Evolutionary conservation across 2,888 invertebrate genomes (phyloP).

Genomic region (Miltochrista miniata): DNA sequence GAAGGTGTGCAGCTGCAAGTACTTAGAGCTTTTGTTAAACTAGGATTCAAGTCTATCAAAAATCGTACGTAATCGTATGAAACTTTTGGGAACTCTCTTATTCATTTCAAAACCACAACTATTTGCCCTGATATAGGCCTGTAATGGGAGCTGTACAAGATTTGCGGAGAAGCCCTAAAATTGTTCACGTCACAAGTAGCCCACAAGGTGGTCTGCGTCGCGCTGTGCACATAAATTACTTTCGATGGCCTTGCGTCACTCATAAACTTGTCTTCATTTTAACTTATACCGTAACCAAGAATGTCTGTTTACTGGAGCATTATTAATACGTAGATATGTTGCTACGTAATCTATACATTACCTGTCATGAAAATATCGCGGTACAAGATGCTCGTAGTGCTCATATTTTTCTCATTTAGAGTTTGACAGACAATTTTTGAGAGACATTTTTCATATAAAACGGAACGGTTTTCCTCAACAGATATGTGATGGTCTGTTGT

Average conservation of each 20-base stretch:
- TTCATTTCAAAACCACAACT: conserved; percentile 21
- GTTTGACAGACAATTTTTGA: too few species aligned
- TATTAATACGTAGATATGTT: not conserved
- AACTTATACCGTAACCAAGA: conserved; percentile 37
- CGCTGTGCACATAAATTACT: conserved; percentile 52
- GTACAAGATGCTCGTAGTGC: too few species aligned
- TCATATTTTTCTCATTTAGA: too few species aligned
- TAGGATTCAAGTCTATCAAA: too few species aligned
- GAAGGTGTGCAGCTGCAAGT: too few species aligned
- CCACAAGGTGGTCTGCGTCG: conserved; percentile 60
- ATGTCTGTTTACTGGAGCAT: conserved; percentile 19
- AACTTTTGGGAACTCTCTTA: too few species aligned
- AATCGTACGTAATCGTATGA: too few species aligned
- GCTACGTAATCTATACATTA: not conserved
- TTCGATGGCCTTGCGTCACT: conserved; percentile 59
- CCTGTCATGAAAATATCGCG: not conserved
- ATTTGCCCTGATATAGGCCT: conserved; percentile 6
- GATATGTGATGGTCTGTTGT: too few species aligned
- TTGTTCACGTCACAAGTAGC: conserved; percentile 22
- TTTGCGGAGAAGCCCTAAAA: conserved; percentile 60
- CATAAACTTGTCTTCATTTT: conserved; percentile 43
- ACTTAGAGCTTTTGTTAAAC: too few species aligned
- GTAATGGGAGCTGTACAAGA: conserved; percentile 9
- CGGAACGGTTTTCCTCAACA: too few species aligned
- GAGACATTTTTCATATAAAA: too few species aligned